A percentile compares a stretch with the other conserved stretches of the same genome.
These are phyloP conservation scores for Chelon auratus DNA, from an alignment of 2,797 vertebrate species.

Conservation along the genomic window DNA sequence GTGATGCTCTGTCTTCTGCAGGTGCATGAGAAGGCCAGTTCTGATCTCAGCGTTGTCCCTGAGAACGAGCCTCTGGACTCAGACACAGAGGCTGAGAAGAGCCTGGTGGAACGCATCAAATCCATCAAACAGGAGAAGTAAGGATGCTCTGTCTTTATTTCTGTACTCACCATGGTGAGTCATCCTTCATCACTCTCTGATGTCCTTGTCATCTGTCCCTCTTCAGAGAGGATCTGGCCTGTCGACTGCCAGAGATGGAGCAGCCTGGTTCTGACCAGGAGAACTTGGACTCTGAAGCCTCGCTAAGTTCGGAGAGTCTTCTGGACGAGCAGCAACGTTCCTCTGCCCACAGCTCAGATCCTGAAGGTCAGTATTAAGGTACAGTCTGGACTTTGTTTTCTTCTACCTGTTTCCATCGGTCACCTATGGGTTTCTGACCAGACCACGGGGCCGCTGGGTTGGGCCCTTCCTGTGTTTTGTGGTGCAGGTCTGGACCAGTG, in stretches of 20 bases:
- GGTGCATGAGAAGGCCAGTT: slow-evolving; percentile 80
- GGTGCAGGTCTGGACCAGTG: slow-evolving; percentile 86
- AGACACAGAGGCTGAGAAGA: slow-evolving; percentile 88
- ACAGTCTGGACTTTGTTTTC: slow-evolving; percentile 45
- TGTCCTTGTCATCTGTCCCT: background rate
- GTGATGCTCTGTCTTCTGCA: slow-evolving; percentile 52
- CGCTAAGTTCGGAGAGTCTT: slow-evolving; percentile 95
- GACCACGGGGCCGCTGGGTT: slow-evolving; percentile 69
- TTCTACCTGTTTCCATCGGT: slow-evolving; percentile 63
- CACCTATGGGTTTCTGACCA: slow-evolving; percentile 77
- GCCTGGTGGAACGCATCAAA: slow-evolving; percentile 92
- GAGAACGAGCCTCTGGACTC: slow-evolving; percentile 88
- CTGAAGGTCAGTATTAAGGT: slow-evolving; percentile 93
- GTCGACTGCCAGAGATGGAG: slow-evolving; percentile 94
- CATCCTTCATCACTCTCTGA: background rate
- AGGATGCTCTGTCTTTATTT: slow-evolving; percentile 46
- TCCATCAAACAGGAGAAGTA: slow-evolving; percentile 98
- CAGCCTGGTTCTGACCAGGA: slow-evolving; percentile 96
- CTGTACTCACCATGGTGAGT: background rate
- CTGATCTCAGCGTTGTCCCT: slow-evolving; percentile 82
- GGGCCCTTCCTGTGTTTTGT: slow-evolving; percentile 83
- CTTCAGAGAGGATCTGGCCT: slow-evolving; percentile 93
- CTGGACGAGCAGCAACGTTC: slow-evolving; percentile 88
- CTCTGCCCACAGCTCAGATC: slow-evolving; percentile 78
- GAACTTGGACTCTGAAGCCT: slow-evolving; percentile 94